A percentile compares a stretch with the other conserved stretches of the same genome.
Evolutionary conservation across 2,888 invertebrate genomes (phyloP).

Genomic region (Scaptodrosophila latifasciaeformis): DNA sequence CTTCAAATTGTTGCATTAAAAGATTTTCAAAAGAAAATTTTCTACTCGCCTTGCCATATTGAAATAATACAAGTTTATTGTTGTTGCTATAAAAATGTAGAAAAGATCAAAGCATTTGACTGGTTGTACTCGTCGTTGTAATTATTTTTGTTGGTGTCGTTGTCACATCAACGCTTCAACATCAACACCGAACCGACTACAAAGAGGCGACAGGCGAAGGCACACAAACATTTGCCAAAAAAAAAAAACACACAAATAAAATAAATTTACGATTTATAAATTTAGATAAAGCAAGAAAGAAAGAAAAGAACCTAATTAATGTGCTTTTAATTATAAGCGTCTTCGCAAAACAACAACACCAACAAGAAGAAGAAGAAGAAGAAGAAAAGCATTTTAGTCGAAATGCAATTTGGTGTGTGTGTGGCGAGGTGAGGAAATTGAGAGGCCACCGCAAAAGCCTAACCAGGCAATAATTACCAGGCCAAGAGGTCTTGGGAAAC

Average conservation of each 20-base stretch:
- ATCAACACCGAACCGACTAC: conserved; percentile 34
- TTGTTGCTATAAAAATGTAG: too few relatives aligned
- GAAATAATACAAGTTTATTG: too few relatives aligned
- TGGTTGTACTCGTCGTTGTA: too few relatives aligned
- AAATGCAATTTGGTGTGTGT: too few relatives aligned
- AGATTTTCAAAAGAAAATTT: too few relatives aligned
- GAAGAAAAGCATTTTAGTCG: too few relatives aligned
- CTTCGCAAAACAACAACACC: conserved; percentile 22
- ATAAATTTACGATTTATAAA: conserved; percentile 12
- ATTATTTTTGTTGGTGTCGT: conserved; percentile 53
- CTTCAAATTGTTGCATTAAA: too few relatives aligned
- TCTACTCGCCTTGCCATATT: too few relatives aligned
- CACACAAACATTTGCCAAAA: conserved; percentile 12
- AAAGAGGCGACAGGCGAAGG: background rate
- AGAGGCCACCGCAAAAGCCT: conserved; percentile 57
- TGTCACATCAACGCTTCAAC: conserved; percentile 72
- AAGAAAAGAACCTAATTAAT: conserved; percentile 48
- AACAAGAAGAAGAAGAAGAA: conserved; percentile 4
- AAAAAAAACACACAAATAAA: background rate
- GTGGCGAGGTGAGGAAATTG: too few relatives aligned
- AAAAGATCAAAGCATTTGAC: conserved; percentile 59
- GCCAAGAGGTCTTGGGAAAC: background rate
- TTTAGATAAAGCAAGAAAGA: conserved; percentile 20
- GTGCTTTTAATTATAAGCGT: conserved; percentile 57
- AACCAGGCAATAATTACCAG: conserved; percentile 34